Evolutionary conservation across 2,797 vertebrate genomes (phyloP), one percentile per base, ranked within the genome.

Genomic region (Cheirogaleus major): DNA sequence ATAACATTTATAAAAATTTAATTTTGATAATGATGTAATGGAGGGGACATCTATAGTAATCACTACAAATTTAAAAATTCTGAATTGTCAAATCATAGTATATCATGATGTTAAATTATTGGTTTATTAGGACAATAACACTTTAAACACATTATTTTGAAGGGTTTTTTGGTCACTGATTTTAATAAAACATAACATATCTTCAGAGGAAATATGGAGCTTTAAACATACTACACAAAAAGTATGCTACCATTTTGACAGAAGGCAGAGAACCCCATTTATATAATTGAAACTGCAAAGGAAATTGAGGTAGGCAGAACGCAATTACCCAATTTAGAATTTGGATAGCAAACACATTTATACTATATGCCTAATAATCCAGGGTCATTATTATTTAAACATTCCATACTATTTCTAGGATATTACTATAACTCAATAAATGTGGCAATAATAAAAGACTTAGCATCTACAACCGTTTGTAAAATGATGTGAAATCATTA

Each of bases 311-410:
- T 88, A 91, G 80, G 69, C 65, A 94, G 83, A 90, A 84, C 76
- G 18, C 87, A 97, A 97, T 95, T 95, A 95, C 18, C 43, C 82
- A 96, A 96, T 96, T 95, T 96, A 95, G 95, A 97, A 97, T 97
- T 83, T 97, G 94, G 96, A 95, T 81, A 92, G 89, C 78, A 97
- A 97, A 85, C 72, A 96, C 35, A 92, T 95, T 97, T 84, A 94
- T 92, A 86, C 25, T 84, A 12, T 94, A 88, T 97, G 38, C 5
- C 84, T 82, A 94, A 70, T 97, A 90, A 93, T n/a, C 75, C 30
- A 63, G 59, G 55, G 59, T 89, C 86, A 95, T 84, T 93, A 95
- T 50, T 86, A 23, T 94, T 92, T 96, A 82, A 92, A 78, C 76
- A 84, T 91, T 92, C 80, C 82, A 73, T 93, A 93, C 15, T 5